A percentile compares a stretch with the other conserved stretches of the same genome.
These are phyloP conservation scores for Apaloderma vittatum DNA, from an alignment of 2,113 vertebrate species.

Conservation along the genomic window DNA sequence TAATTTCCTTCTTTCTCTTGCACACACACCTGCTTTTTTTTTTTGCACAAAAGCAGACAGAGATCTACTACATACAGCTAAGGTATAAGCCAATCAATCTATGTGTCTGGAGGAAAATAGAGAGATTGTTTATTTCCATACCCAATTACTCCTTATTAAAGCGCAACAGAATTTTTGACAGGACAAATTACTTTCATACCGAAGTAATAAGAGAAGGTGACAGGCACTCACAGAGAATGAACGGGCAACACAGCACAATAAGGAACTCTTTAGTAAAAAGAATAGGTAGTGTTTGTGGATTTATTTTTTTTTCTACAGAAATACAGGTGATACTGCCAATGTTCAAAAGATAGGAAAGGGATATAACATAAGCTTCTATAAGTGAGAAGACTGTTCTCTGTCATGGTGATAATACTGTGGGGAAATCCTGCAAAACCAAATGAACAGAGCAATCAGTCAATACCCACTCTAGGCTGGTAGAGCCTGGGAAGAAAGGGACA, in stretches of 20 bases:
- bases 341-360: neutral
- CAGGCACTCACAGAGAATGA: neutral
- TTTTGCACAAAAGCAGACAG: neutral
- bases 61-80: neutral
- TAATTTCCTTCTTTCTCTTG: neutral
- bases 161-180: slow-evolving; percentile 42
- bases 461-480: neutral
- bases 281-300: neutral
- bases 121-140: slow-evolving; percentile 40
- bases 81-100: neutral
- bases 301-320: neutral
- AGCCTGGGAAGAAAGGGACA: neutral
- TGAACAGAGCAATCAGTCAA: neutral
- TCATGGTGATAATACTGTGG: neutral
- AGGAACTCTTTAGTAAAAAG: neutral
- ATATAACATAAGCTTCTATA: neutral
- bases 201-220: slow-evolving; percentile 6
- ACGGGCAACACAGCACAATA: neutral
- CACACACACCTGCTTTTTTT: neutral
- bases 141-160: slow-evolving; percentile 55
- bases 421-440: neutral
- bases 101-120: neutral
- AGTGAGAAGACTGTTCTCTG: neutral
- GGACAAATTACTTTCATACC: neutral
- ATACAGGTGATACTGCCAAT: neutral